Evolutionary conservation across 2,113 vertebrate genomes (phyloP), one percentile per base, ranked within the genome.

Genomic region (Scomber japonicus): DNA sequence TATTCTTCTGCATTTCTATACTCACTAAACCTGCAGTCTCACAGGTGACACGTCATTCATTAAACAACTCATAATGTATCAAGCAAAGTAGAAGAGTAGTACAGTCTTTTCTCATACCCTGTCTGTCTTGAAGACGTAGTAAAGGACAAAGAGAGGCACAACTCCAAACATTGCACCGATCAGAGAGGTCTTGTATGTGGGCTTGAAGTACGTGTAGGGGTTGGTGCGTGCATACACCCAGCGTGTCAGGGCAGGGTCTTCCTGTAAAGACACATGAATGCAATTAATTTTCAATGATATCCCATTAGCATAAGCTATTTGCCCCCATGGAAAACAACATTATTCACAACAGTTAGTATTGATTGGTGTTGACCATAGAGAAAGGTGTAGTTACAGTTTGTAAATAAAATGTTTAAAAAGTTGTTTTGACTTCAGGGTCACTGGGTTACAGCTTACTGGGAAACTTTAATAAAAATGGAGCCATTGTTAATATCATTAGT

Each of bases 201-300:
- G 89, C 50, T 88, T 96, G 89, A 96, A 97, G 75, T 93, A 92
- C 0, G 93, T 63, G 77, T 97, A 97, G 1, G 96, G 6, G 19
- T 96, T 96, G 2, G 84, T 45, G 53, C 96, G 95, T 4, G 97
- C 97, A 0, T 94, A 91, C 70, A 83, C 91, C 98, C 97, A 99
- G 51, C 96, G 95, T 1, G 70, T 0, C 86, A 99, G 55, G 1
- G 97, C 97, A 40, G 97, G 97, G 70, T 99, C 94, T 80, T 98
- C 97, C 98, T 99, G 90, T 13, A 90, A 35, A 69, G 21, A 84
- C 40, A 80, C 12, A 73, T 8, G 13, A 1, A 70, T 8, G 11
- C 16, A 48, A 35, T 48, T 5, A 15, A 16, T 81, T 63, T 50
- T 80, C 1, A 64, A 21, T 50, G 3, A 13, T 49, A 5, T 3